Base-by-base conservation (phyloP, 1,140 invertebrate genomes). In the Pseudomyrmex sp. region DNA sequence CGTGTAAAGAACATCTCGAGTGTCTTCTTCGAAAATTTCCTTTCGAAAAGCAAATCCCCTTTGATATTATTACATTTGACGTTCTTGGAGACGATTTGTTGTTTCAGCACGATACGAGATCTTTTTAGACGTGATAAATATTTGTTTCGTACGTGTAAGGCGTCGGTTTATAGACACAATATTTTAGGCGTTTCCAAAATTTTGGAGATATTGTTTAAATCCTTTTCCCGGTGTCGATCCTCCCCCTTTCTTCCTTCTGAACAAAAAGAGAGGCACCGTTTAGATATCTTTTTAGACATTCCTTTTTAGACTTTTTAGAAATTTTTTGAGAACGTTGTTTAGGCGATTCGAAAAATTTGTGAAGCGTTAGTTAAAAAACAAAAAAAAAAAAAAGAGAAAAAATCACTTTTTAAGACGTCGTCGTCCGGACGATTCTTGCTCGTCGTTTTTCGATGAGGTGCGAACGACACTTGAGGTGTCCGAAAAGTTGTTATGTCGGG, bases 61-160 rank as follows among this genome's bases (percentile, higher is more conserved):
- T 35, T 52, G 26, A 66, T 35, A 77, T 46, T 50, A 66, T 77
- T 77, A 35, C 35, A 12, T 52, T 77, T 68, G 35, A 77, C 7
- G 15, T 75, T 35, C 63, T 65, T 48, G 48, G 68, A 72, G 59
- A 75, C n/a, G 63, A 46, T 50, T 5, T 69, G 66, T 68, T 68
- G 44, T 69, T 77, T 77, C 18, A 23, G 54, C n/a, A 10, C 62
- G 62, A 66, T 66, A 44, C 26, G 48, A 76, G 59, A 66, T 61
- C 61, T 35, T 52, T 66, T 26, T 76, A 66, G 48, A 54, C 12
- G n/a, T 44, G 46, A 18, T 20, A 52, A 44, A 68, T 68, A 66
- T 77, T 77, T 77, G 52, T 35, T 35, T 35, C 35, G 35, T 35
- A 7, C 5, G 35, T 7, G 35, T 1, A 35, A 77, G 15, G 35